phyloP scores from a whole-genome alignment of 92 coral and sea anemone species.

The Palythoa heliodiscus region DNA sequence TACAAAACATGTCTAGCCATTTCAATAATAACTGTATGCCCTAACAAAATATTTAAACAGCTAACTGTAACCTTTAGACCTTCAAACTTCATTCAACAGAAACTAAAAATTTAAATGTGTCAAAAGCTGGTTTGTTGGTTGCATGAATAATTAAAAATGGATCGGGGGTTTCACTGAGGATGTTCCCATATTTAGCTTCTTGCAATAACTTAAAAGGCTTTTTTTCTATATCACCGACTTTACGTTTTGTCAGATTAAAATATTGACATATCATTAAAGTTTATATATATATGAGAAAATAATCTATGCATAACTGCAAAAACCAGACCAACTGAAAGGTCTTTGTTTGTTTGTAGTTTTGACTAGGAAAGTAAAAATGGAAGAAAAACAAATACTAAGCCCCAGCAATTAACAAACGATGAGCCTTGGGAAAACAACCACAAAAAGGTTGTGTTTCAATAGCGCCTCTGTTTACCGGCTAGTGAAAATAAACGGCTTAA shows the following conservation, averaged over 20 bases:
- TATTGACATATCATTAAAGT: constrained; percentile 13
- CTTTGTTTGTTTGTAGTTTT: constrained; percentile 15
- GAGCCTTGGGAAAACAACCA: neutral
- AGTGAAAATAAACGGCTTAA: neutral
- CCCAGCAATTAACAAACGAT: neutral
- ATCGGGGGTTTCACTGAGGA: too few species aligned
- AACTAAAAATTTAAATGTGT: too few species aligned
- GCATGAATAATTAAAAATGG: too few species aligned
- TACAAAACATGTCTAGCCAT: too few species aligned
- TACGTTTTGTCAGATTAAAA: neutral
- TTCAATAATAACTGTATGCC: too few species aligned
- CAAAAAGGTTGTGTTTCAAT: neutral
- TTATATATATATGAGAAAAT: neutral
- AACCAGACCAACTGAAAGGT: neutral
- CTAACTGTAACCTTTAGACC: too few species aligned
- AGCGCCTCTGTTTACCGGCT: neutral
- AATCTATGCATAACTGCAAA: neutral
- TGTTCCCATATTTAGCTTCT: neutral
- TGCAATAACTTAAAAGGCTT: neutral
- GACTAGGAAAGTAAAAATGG: neutral
- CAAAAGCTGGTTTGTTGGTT: too few species aligned
- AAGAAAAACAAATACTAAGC: neutral
- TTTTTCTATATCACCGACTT: neutral
- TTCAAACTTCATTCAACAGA: too few species aligned
- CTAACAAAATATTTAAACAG: too few species aligned